Percentiles rank a stretch among this genome's conserved stretches.
These are phyloP conservation scores for Astreopora myriophthalma DNA, from an alignment of 64 coral and sea anemone genomes.

Conservation along the genomic window DNA sequence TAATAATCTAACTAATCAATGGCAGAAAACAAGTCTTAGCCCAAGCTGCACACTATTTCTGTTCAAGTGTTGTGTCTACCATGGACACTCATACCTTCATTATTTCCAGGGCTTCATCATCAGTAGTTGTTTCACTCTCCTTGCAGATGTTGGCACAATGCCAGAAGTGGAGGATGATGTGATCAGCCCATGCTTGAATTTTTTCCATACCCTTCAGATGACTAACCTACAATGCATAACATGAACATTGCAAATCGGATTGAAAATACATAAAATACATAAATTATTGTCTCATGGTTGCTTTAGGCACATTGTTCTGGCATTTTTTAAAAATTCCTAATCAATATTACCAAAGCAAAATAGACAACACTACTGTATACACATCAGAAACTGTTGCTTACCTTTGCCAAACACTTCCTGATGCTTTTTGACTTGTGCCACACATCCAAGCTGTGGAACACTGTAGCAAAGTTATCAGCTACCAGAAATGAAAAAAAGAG, in stretches of 20 bases:
- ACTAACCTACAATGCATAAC: background rate
- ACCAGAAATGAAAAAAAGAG: background rate
- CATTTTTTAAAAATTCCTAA: background rate
- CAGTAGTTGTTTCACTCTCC: background rate
- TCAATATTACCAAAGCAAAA: background rate
- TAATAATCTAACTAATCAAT: background rate
- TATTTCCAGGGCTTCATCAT: background rate
- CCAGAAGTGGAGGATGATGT: slow-evolving; percentile 1
- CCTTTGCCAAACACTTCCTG: background rate
- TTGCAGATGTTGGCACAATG: background rate
- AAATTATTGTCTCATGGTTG: background rate
- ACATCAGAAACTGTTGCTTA: background rate
- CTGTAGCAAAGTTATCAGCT: background rate
- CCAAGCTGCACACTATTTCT: background rate
- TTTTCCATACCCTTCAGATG: background rate
- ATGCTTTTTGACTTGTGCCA: background rate
- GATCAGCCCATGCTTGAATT: background rate
- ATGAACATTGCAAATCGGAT: background rate
- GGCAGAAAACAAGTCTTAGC: background rate
- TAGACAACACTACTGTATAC: background rate
- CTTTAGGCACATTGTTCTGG: background rate
- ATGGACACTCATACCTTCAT: background rate
- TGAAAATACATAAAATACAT: background rate
- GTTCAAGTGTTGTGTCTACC: background rate
- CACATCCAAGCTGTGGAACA: slow-evolving; percentile 4